Evolutionary conservation across 2,113 vertebrate species (phyloP).

Genomic region (Ictalurus punctatus): DNA sequence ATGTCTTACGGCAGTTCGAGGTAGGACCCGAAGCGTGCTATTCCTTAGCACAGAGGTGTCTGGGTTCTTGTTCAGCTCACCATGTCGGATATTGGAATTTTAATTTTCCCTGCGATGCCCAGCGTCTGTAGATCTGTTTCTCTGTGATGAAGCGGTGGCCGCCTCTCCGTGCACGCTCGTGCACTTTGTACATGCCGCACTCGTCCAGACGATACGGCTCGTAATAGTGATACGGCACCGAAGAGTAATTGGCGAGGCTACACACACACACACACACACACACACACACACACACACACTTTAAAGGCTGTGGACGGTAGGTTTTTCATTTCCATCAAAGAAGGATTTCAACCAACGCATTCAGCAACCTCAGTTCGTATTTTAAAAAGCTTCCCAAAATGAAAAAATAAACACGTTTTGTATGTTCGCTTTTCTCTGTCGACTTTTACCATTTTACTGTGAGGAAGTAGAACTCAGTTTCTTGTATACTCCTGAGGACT

Average conservation of each 20-base stretch:
- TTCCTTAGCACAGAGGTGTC: not conserved
- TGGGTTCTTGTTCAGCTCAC: constrained; percentile 3
- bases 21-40: not conserved
- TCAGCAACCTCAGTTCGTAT: not conserved
- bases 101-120: constrained; percentile 81
- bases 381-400: not conserved
- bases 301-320: not conserved
- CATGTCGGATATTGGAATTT: constrained; percentile 83
- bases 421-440: not conserved
- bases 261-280: not conserved
- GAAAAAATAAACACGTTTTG: not conserved
- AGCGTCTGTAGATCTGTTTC: constrained; percentile 89
- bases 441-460: not conserved
- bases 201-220: constrained; percentile 81
- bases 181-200: constrained; percentile 85
- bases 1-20: not conserved
- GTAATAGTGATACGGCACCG: constrained; percentile 92
- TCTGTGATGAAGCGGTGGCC: constrained; percentile 97
- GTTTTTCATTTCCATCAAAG: not conserved
- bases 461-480: not conserved
- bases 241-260: constrained; percentile 70
- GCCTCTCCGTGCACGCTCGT: constrained; percentile 75
- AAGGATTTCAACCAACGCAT: not conserved
- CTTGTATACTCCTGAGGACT: not conserved
- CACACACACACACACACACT: not conserved